These are phyloP conservation scores for Indri indri DNA, from an alignment of 2,113 vertebrate species.

Conservation along the genomic window DNA sequence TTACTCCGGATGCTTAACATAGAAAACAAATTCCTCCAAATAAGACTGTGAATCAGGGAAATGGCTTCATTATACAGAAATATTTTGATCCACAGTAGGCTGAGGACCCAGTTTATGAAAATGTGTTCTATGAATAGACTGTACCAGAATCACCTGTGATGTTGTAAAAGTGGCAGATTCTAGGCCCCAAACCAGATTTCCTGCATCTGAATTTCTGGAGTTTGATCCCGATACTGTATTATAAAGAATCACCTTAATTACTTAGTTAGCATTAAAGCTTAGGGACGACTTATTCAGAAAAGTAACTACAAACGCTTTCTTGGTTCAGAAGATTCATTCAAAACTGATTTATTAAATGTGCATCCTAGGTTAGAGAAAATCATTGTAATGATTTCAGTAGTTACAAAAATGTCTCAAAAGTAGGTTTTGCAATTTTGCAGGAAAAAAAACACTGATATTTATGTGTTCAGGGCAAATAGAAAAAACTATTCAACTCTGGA, in stretches of 20 bases:
- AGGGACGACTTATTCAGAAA: background rate
- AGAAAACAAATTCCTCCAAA: conserved; percentile 20
- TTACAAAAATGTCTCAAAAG: background rate
- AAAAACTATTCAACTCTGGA: background rate
- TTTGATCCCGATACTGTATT: background rate
- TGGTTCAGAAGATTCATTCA: background rate
- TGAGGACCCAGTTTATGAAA: background rate
- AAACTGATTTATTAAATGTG: background rate
- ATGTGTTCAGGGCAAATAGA: background rate
- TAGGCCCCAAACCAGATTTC: background rate
- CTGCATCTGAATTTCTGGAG: background rate
- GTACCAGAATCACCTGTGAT: background rate
- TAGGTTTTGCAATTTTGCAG: background rate
- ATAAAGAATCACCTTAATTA: background rate
- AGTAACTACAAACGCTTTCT: background rate
- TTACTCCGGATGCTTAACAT: background rate
- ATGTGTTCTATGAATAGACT: background rate
- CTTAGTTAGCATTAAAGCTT: background rate
- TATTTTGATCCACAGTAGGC: background rate
- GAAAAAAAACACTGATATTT: background rate
- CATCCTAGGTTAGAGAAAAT: background rate
- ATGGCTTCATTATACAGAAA: conserved; percentile 10
- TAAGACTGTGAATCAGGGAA: background rate
- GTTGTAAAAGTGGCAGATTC: background rate
- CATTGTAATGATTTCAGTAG: background rate